These are phyloP conservation scores for Dolomedes plantarius DNA, from an alignment of 2,888 invertebrate species.

Conservation along the genomic window DNA sequence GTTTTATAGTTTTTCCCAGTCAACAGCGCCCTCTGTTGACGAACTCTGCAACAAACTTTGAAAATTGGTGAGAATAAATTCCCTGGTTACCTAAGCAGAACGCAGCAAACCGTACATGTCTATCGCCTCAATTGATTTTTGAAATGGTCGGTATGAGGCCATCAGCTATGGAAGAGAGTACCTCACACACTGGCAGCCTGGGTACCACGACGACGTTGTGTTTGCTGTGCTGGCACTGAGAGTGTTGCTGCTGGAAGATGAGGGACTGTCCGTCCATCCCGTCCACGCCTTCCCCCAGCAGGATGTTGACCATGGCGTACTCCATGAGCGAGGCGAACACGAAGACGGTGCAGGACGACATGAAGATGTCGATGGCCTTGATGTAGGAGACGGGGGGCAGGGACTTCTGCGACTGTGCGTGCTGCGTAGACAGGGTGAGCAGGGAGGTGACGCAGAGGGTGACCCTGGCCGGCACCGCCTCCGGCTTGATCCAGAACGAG, in stretches of 20 bases:
- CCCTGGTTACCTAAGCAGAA: too few relatives aligned
- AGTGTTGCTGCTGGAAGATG: neutral
- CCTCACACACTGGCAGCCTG: too few relatives aligned
- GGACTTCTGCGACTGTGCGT: conserved; percentile 94
- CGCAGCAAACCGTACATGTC: too few relatives aligned
- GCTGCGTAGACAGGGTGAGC: conserved; percentile 91
- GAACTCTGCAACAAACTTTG: too few relatives aligned
- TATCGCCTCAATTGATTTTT: too few relatives aligned
- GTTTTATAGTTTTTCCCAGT: too few relatives aligned
- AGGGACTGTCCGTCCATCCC: conserved; percentile 26
- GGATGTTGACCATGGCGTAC: conserved; percentile 78
- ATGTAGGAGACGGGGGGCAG: conserved; percentile 94
- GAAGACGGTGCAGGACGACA: conserved; percentile 78
- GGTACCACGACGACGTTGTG: neutral
- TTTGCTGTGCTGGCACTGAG: neutral
- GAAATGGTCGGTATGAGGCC: too few relatives aligned
- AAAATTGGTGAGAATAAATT: too few relatives aligned
- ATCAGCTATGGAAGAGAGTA: too few relatives aligned
- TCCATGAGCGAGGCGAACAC: conserved; percentile 78
- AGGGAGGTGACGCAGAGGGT: conserved; percentile 93
- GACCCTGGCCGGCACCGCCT: conserved; percentile 93
- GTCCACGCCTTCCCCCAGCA: conserved; percentile 71
- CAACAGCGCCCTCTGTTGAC: too few relatives aligned
- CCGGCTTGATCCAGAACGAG: conserved; percentile 96
- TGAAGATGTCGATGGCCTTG: conserved; percentile 80